Conservation (phyloP, 2,888 invertebrate species). For the Nemotelus nigrinus region DNA sequence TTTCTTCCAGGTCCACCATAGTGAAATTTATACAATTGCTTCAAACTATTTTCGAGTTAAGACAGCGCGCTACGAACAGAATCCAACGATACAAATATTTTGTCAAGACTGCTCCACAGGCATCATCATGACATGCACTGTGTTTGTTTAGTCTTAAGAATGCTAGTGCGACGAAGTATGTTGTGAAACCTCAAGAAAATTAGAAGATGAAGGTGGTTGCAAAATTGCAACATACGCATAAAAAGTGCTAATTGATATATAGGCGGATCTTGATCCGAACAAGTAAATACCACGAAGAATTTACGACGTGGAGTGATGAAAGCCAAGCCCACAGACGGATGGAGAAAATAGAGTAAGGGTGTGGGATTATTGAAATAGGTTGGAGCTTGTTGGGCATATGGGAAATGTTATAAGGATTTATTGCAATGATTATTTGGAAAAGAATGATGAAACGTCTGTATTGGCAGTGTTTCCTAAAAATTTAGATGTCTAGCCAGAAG, state of each 20-base stretch:
- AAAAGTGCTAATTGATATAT: slow-evolving; percentile 28
- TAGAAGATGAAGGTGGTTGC: background rate
- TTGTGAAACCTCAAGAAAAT: slow-evolving; percentile 18
- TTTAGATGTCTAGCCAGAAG: too few species aligned
- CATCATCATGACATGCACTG: background rate
- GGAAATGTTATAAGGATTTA: background rate
- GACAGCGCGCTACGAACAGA: too few species aligned
- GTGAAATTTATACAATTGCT: too few species aligned
- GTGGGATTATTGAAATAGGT: background rate
- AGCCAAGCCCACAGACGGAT: background rate
- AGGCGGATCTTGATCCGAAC: background rate
- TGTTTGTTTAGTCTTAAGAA: slow-evolving; percentile 23
- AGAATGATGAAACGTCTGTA: too few species aligned
- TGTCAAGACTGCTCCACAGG: background rate
- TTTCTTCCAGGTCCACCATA: too few species aligned
- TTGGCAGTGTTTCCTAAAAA: too few species aligned
- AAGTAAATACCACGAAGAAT: background rate
- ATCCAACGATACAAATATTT: slow-evolving; percentile 23
- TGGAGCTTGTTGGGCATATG: background rate
- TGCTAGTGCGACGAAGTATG: background rate
- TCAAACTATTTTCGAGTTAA: too few species aligned
- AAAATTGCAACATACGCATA: slow-evolving; percentile 30
- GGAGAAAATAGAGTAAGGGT: background rate
- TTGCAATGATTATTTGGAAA: too few species aligned
- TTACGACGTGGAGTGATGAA: slow-evolving; percentile 6